Conservation (phyloP, 2,888 invertebrate species). For the Asteroscopus sphinx region DNA sequence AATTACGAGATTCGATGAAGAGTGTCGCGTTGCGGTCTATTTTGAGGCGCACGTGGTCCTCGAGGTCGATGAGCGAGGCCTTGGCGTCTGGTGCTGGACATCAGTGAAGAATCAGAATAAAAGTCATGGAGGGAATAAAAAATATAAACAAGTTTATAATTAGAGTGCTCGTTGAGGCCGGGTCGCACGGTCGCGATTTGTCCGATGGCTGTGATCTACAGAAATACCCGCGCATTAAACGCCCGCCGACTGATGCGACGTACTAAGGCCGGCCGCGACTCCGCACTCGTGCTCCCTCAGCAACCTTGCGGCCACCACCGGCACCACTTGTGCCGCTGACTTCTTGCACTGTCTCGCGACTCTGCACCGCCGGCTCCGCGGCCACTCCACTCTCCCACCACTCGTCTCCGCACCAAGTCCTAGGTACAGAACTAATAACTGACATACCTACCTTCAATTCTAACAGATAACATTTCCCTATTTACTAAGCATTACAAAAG, state of each 20-base stretch:
- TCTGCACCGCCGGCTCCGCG: conserved; percentile 36
- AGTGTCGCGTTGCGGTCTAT: conserved; percentile 75
- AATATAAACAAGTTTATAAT: conserved; percentile 90
- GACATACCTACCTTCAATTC: conserved; percentile 32
- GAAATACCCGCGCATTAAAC: conserved; percentile 87
- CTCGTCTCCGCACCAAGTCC: conserved; percentile 38
- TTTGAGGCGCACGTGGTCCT: conserved; percentile 86
- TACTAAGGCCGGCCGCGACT: conserved; percentile 77
- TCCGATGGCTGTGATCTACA: conserved; percentile 87
- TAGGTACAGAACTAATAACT: conserved; percentile 59
- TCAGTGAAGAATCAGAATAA: conserved; percentile 73
- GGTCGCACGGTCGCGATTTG: conserved; percentile 89
- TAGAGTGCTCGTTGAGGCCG: conserved; percentile 88
- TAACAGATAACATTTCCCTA: conserved; percentile 38
- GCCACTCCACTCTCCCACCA: conserved; percentile 41
- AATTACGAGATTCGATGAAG: conserved; percentile 65
- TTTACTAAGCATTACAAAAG: conserved; percentile 40
- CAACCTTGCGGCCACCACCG: conserved; percentile 70
- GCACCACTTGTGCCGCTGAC: conserved; percentile 46
- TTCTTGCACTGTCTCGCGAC: conserved; percentile 32
- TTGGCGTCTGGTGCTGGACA: conserved; percentile 60
- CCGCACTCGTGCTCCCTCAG: conserved; percentile 70
- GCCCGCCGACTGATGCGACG: conserved; percentile 72
- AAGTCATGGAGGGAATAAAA: conserved; percentile 83
- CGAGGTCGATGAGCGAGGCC: conserved; percentile 76